Conservation (phyloP, 92 coral and sea anemone genomes). For the Pocillopora meandrina region DNA sequence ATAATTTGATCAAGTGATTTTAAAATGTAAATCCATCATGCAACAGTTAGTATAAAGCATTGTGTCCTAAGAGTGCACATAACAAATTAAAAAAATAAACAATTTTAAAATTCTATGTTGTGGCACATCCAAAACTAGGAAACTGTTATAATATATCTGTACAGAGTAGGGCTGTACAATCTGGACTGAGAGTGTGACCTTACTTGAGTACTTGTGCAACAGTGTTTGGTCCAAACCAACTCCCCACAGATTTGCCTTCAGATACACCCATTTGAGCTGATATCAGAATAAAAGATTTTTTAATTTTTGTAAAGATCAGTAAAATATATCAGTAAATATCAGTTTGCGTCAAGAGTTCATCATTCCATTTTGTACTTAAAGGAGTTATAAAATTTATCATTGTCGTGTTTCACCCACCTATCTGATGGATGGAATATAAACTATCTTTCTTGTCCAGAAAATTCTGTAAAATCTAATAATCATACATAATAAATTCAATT, state of each 20-base stretch:
- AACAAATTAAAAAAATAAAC: no score
- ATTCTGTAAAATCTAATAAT: constrained; percentile 74
- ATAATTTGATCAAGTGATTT: no score
- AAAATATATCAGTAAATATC: neutral
- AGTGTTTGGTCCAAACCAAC: constrained; percentile 99
- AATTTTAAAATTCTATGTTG: no score
- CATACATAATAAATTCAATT: neutral
- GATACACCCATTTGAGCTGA: constrained; percentile 99
- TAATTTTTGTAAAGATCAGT: neutral
- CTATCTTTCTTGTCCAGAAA: constrained; percentile 95
- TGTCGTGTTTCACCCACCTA: constrained; percentile 55
- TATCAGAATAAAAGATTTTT: neutral
- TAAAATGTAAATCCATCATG: no score
- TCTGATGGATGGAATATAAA: constrained; percentile 94
- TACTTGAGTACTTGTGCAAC: constrained; percentile 95
- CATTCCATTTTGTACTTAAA: neutral
- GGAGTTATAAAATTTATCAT: neutral
- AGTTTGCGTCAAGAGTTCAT: no score
- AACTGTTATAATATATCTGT: neutral
- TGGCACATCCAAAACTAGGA: neutral
- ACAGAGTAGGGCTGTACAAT: no score
- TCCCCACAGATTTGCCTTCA: constrained; percentile 95
- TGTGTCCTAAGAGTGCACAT: no score
- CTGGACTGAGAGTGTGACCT: constrained; percentile 11
- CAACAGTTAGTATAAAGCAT: no score